Evolutionary conservation across 2,113 vertebrate genomes (phyloP).

Genomic region (Sorex araneus): DNA sequence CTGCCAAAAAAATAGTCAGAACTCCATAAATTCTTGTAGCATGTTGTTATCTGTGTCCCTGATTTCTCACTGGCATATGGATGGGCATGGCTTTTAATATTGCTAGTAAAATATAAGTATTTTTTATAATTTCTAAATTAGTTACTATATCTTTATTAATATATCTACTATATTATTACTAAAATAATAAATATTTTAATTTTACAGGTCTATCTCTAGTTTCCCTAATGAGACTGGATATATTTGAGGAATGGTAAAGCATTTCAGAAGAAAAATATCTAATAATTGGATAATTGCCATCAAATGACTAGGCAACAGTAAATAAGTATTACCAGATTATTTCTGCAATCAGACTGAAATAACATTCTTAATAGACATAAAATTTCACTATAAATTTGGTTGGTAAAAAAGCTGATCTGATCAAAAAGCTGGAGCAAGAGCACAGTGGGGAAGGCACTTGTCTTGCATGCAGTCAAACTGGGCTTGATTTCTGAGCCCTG

Average conservation of each 20-base stretch:
- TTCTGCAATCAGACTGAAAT: slow-evolving; percentile 53
- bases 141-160: too few relatives aligned
- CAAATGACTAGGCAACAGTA: slow-evolving; percentile 34
- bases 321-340: slow-evolving; percentile 62
- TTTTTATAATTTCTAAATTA: too few relatives aligned
- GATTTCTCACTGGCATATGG: slow-evolving; percentile 8
- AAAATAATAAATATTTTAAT: too few relatives aligned
- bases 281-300: slow-evolving; percentile 67
- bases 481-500: too few relatives aligned
- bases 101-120: too few relatives aligned
- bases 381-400: neutral
- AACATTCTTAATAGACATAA: slow-evolving; percentile 54
- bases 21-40: neutral
- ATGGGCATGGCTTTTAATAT: neutral
- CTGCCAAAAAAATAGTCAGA: too few relatives aligned
- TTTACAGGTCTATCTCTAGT: slow-evolving; percentile 1
- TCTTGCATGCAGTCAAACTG: too few relatives aligned
- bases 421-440: too few relatives aligned
- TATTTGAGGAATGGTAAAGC: slow-evolving; percentile 51
- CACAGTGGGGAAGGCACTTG: too few relatives aligned
- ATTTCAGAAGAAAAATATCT: slow-evolving; percentile 51
- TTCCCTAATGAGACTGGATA: slow-evolving; percentile 40
- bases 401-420: slow-evolving; percentile 45
- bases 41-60: neutral
- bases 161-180: too few relatives aligned